Base-by-base conservation (phyloP, 2,888 invertebrate species). In the Nomada hirtipes region DNA sequence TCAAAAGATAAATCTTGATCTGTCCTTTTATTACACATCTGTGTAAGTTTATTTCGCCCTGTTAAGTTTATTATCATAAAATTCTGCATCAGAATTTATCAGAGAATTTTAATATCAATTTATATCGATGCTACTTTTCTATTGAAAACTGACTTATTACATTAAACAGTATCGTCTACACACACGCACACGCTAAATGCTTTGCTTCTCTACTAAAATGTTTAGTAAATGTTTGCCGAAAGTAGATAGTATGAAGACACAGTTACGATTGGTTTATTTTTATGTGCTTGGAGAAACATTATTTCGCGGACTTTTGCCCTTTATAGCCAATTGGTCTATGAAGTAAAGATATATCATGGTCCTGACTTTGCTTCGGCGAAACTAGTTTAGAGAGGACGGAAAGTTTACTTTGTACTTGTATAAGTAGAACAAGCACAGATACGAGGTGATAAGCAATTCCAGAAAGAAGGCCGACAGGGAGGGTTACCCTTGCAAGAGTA, bases 401-500 rank as follows among this genome's bases (percentile, higher is more conserved):
- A 76, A 76, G 13, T 77, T 73, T n/a, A 47, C 60, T 47, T 53
- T 59, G 23, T 47, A 65, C 53, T 61, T 47, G 47, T 20, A 13
- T 23, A 71, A 63, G 60, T 60, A 42, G 47, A 42, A 44, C 63
- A 59, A 52, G 23, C 59, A 53, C 71, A 65, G 59, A 76, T 71
- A 76, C 64, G 50, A 55, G 15, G 69, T 44, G 67, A 77, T 73
- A 73, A 73, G 57, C 63, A 68, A 57, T 61, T 53, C 47, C 9
- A n/a, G 52, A 65, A 67, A 80, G 63, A 68, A 72, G 63, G 63
- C 36, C 0, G 36, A 7, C 36, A 63, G 50, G 26, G 23, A 42
- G 20, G 42, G n/a, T 23, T 44, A 20, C 44, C 64, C 15, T 70
- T 29, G 57, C 4, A 44, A 64, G 50, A 26, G 61, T 60, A 26